Percentiles rank a stretch among this genome's conserved stretches.
Conservation (phyloP, 2,797 vertebrate genomes). For the Enteromius anoplus region DNA sequence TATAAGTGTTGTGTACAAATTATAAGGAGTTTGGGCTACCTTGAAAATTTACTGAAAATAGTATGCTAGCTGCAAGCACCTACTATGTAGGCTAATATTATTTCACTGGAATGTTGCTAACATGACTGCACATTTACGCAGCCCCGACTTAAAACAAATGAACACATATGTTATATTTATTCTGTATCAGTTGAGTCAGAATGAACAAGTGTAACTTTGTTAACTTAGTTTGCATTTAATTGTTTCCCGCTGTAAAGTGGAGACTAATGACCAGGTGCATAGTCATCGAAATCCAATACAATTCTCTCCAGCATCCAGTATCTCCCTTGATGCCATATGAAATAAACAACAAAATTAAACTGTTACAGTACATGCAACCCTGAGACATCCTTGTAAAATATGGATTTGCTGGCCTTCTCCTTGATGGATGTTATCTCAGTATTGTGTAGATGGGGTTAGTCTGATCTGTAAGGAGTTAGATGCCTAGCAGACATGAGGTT, state of each 20-base stretch:
- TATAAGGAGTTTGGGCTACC: not conserved
- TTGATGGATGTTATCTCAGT: conserved; percentile 27
- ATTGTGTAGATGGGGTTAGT: conserved; percentile 18
- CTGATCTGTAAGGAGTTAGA: conserved; percentile 36
- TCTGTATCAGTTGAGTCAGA: conserved; percentile 1
- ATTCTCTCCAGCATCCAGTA: not conserved
- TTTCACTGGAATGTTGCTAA: not conserved
- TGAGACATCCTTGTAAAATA: conserved; percentile 6
- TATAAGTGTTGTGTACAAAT: no score
- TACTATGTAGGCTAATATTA: not conserved
- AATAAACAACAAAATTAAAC: conserved; percentile 22
- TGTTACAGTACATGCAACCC: not conserved
- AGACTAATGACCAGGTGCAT: conserved; percentile 25
- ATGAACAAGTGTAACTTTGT: not conserved
- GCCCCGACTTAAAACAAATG: not conserved
- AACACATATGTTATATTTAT: not conserved
- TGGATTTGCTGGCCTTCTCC: conserved; percentile 30
- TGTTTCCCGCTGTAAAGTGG: conserved; percentile 8
- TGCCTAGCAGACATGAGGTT: conserved; percentile 47
- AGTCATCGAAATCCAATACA: conserved; percentile 14
- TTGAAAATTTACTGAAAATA: not conserved
- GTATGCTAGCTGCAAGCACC: not conserved
- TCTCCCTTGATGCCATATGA: conserved; percentile 3
- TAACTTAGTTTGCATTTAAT: conserved; percentile 8
- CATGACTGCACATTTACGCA: not conserved